phyloP scores from a whole-genome alignment of 2,888 invertebrate species.

The Calliopum simillimum region DNA sequence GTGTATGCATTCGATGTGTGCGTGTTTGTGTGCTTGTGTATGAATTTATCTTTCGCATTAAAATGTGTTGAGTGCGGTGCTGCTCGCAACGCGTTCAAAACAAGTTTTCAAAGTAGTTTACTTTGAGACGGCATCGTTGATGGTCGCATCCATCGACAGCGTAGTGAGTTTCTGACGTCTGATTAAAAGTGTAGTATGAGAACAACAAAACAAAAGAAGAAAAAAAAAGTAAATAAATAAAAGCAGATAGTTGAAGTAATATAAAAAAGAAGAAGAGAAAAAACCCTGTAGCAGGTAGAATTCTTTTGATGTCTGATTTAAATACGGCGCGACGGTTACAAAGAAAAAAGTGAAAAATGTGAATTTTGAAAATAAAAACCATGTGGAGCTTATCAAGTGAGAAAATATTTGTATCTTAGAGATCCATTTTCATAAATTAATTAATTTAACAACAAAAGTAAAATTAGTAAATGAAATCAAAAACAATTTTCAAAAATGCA shows the following conservation, averaged over 20 bases:
- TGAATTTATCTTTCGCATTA: conserved; percentile 47
- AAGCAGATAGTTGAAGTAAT: not conserved
- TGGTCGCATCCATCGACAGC: conserved; percentile 48
- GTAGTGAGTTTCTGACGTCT: conserved; percentile 7
- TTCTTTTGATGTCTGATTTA: conserved; percentile 7
- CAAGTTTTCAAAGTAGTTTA: conserved; percentile 67
- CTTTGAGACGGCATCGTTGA: conserved; percentile 64
- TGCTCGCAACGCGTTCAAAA: conserved; percentile 55
- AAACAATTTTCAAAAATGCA: not conserved
- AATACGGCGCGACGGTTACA: conserved; percentile 21
- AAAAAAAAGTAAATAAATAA: conserved; percentile 5
- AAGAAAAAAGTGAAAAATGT: not conserved
- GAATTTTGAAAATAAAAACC: not conserved
- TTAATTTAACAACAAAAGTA: too few relatives aligned
- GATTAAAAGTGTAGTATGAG: conserved; percentile 11
- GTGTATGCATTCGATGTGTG: conserved; percentile 9
- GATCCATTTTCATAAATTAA: too few relatives aligned
- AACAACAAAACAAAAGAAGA: conserved; percentile 34
- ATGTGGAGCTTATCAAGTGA: not conserved
- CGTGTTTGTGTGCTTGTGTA: conserved; percentile 14
- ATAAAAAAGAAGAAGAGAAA: not conserved
- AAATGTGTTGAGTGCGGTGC: conserved; percentile 45
- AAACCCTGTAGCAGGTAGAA: not conserved
- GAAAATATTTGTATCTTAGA: not conserved
- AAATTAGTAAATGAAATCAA: too few relatives aligned